Base-by-base conservation (phyloP, 2,888 invertebrate species). In the Diploptera punctata region DNA sequence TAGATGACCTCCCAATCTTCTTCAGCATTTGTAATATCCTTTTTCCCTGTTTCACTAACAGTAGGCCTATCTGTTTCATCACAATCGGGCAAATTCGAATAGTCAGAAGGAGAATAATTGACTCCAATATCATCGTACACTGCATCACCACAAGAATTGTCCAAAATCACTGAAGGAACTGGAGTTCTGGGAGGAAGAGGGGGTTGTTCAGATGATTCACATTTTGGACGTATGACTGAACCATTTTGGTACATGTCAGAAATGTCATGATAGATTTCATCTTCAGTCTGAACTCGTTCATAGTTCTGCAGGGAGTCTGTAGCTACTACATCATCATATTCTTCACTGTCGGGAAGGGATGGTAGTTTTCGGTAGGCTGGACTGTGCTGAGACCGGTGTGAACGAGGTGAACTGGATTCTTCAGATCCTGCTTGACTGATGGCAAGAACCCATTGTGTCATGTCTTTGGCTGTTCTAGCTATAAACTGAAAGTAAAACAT, bases 361-460 rank as follows among this genome's bases (percentile, higher is more conserved):
- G 70, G 73, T 19, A 70, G 31, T 31, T 38, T 26, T n/a, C 73
- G 29, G 10, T 33, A 26, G 0, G 60, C 49, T 5, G 31, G 31
- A 5, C 29, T 33, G 43, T 54, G 54, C 16, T 9, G 38, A 18
- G 13, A 18, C 24, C 52, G 26, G 19, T 21, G 24, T 9, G 29
- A 44, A n/a, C n/a, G n/a, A 19, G 54, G 16, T 18, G 38, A 21
- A 18, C 57, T 18, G 18, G 47, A 24, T 3, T 21, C 24, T 3
- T 49, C 29, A n/a, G 26, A 21, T 19, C 61, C 57, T 16, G 65
- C 70, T 18, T 77, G 73, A 54, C 74, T 73, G 65, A 79, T 76
- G 3, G 77, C 77, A 21, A 73, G 67, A 7, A 79, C 74, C 79
- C 80, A 80, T 21, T 76, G 77, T 0, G 76, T 73, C 79, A 79